Conservation (phyloP, 2,797 vertebrate species). For the Pangasius larnaudii region DNA sequence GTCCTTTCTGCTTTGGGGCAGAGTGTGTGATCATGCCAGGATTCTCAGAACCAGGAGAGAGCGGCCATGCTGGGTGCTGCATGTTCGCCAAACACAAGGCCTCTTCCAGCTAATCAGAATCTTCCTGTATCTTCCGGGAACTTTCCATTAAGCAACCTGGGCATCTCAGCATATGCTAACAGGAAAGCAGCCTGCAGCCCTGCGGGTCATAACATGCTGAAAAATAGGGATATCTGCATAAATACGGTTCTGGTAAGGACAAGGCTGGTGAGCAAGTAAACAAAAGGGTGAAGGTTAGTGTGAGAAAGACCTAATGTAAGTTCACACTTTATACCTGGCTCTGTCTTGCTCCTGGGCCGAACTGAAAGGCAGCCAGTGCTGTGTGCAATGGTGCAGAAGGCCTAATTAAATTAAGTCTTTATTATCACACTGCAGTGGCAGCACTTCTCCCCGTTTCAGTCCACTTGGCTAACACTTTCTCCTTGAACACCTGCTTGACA, state of each 20-base stretch:
- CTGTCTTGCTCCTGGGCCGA: slow-evolving; percentile 32
- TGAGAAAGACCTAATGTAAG: slow-evolving; percentile 14
- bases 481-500: slow-evolving; percentile 86
- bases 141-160: slow-evolving; percentile 30
- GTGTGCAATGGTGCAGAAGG: slow-evolving; percentile 76
- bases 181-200: slow-evolving; percentile 72
- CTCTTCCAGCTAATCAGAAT: slow-evolving; percentile 43
- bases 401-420: slow-evolving; percentile 86
- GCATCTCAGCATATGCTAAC: slow-evolving; percentile 71
- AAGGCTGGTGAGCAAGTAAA: slow-evolving; percentile 17
- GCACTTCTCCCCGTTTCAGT: slow-evolving; percentile 73
- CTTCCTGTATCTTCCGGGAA: slow-evolving; percentile 22
- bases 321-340: slow-evolving; percentile 15
- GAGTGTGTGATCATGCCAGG: slow-evolving; percentile 45
- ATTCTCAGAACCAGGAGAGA: slow-evolving; percentile 52
- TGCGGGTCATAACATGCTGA: slow-evolving; percentile 64
- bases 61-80: slow-evolving; percentile 21
- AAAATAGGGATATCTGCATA: slow-evolving; percentile 69
- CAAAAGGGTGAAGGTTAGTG: slow-evolving; percentile 21
- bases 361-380: slow-evolving; percentile 59
- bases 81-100: slow-evolving; percentile 50
- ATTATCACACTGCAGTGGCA: slow-evolving; percentile 82
- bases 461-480: slow-evolving; percentile 84
- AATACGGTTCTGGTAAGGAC: background rate
- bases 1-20: slow-evolving; percentile 53